Evolutionary conservation across 2,113 vertebrate species (phyloP), one percentile per base, ranked within the genome.

Genomic region (Anoplopoma fimbria): DNA sequence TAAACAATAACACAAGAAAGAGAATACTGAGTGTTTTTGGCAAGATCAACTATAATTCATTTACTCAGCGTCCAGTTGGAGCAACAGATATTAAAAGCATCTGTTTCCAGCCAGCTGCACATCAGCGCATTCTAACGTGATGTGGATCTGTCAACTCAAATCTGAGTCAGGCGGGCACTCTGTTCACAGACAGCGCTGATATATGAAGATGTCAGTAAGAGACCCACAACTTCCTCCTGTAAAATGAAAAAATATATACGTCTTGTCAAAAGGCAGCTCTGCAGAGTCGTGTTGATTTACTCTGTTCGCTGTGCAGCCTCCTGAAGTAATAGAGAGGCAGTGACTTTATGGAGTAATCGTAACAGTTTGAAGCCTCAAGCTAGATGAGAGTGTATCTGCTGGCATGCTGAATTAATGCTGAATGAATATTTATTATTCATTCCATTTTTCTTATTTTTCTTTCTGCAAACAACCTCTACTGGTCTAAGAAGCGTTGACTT

Each of bases 211-310:
- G 83, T 76, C 75, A 71, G 70, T 12, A 38, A 75, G 45, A 87
- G 77, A 76, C 25, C 79, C 68, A 47, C 77, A 74, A 84, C 84
- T 81, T 92, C 85, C 79, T 69, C 51, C 60, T 85, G 58, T 75
- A 83, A 87, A 81, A 92, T 61, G 62, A 71, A 67, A 79, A 74
- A 76, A 71, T 21, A 63, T 15, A 55, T 58, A 6, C 15, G 58
- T 75, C 65, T 86, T 89, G 89, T 88, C 86, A 86, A 82, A 55
- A 70, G 63, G 82, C 71, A 76, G 86, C 65, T 89, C 76, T 82
- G 81, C 71, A 2, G 84, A 78, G 78, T 86, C 69, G 47, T 49
- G 81, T 75, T 89, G 85, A 89, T 89, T 90, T 87, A 91, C 88
- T 63, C 74, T 31, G 63, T 51, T 69, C 85, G 74, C 73, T 40